Percentiles rank a stretch among this genome's conserved stretches.
phyloP scores from a whole-genome alignment of 2,797 vertebrate genomes.

The Cercopithecus mitis region DNA sequence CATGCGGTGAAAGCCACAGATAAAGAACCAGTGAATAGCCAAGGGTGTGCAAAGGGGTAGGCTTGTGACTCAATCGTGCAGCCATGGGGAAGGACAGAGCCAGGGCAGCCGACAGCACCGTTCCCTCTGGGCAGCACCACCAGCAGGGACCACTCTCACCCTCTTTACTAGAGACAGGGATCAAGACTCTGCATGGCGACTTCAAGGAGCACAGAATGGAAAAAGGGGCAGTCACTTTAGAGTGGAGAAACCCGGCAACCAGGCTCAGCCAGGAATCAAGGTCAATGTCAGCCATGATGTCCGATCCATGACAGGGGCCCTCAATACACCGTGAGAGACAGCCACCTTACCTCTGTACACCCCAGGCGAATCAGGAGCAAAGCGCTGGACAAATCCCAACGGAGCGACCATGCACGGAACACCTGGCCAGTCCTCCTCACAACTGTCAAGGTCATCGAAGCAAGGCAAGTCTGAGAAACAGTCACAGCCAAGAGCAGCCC shows the following conservation, averaged over 20 bases:
- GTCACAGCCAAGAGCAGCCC: background rate
- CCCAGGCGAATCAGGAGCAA: background rate
- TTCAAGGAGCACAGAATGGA: background rate
- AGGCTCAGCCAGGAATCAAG: background rate
- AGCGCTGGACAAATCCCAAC: background rate
- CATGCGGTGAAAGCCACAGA: background rate
- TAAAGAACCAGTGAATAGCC: background rate
- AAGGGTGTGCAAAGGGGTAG: background rate
- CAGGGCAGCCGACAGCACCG: accelerated
- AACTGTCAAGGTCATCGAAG: background rate
- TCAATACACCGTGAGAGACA: accelerated
- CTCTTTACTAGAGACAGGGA: background rate
- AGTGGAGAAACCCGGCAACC: background rate
- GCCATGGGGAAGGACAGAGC: background rate
- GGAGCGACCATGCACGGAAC: background rate
- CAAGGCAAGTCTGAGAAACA: too few relatives aligned
- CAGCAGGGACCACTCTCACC: background rate
- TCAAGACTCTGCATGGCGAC: background rate
- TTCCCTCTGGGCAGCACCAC: background rate
- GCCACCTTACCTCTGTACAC: background rate
- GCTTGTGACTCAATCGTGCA: background rate
- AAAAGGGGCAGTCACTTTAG: background rate
- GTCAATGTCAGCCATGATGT: background rate
- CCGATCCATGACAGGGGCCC: background rate
- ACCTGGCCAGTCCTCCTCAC: background rate